phyloP scores from a whole-genome alignment of 2,113 vertebrate genomes.

The Helogale parvula region DNA sequence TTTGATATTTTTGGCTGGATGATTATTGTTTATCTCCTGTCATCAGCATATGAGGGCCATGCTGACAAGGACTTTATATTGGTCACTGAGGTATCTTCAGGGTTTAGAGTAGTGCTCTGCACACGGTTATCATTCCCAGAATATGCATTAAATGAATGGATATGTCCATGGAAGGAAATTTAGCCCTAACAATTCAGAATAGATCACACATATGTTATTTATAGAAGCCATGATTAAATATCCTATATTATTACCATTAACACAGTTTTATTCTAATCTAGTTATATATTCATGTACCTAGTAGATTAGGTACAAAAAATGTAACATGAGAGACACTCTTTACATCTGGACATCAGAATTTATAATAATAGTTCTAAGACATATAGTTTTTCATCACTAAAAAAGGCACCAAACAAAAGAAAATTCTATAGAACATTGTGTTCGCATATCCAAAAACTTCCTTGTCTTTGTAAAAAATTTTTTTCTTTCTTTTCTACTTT shows the following conservation, averaged over 20 bases:
- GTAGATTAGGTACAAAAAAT: background rate
- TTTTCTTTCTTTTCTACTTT: background rate
- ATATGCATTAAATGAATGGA: background rate
- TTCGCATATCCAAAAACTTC: background rate
- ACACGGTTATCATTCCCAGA: background rate
- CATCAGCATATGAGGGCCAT: background rate
- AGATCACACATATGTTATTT: background rate
- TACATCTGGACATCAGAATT: slow-evolving; percentile 1
- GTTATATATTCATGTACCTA: slow-evolving; percentile 22
- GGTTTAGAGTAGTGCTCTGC: background rate
- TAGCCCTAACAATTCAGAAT: background rate
- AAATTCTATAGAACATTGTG: background rate
- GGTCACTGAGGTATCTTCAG: background rate
- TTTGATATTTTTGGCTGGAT: background rate
- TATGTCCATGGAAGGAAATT: background rate
- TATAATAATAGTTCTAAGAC: background rate
- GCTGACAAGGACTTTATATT: background rate
- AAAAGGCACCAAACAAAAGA: slow-evolving; percentile 3
- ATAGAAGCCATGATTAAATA: slow-evolving; percentile 42
- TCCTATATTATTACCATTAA: background rate
- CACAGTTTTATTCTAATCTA: background rate
- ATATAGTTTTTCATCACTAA: background rate
- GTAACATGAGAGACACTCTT: background rate
- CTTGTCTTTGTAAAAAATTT: background rate
- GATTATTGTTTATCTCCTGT: background rate